phyloP scores from a whole-genome alignment of 2,888 invertebrate genomes.

The Agrotis ipsilon region DNA sequence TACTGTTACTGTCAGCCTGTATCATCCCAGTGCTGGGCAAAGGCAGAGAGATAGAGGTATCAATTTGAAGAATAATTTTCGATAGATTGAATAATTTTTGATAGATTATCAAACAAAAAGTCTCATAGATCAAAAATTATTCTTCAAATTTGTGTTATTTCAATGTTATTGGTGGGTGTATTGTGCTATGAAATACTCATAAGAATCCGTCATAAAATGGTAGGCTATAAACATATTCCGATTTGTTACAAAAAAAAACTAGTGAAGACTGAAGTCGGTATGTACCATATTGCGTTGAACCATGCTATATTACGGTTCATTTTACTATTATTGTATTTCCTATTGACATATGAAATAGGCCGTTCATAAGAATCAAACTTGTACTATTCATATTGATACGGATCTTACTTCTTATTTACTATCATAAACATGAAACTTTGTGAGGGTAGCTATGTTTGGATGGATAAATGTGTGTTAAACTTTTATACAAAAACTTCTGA shows the following conservation, averaged over 20 bases:
- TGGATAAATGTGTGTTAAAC: no score
- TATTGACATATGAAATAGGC: slow-evolving; percentile 1
- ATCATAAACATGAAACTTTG: no score
- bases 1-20: no score
- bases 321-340: slow-evolving; percentile 20
- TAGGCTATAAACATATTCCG: neutral
- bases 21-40: no score
- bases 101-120: no score
- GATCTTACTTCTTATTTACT: no score
- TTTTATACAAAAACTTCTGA: no score
- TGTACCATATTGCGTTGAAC: neutral
- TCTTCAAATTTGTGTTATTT: neutral
- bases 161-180: neutral
- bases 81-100: no score
- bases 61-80: no score
- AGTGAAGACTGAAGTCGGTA: slow-evolving; percentile 7
- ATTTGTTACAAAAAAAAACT: slow-evolving; percentile 16
- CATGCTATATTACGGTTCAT: slow-evolving; percentile 4
- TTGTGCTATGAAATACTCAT: slow-evolving; percentile 15
- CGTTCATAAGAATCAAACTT: neutral
- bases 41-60: no score
- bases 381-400: neutral
- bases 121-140: neutral
- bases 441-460: no score
- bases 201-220: slow-evolving; percentile 2